phyloP scores from a whole-genome alignment of 2,797 vertebrate species.

The Petrocephalus sullivani region DNA sequence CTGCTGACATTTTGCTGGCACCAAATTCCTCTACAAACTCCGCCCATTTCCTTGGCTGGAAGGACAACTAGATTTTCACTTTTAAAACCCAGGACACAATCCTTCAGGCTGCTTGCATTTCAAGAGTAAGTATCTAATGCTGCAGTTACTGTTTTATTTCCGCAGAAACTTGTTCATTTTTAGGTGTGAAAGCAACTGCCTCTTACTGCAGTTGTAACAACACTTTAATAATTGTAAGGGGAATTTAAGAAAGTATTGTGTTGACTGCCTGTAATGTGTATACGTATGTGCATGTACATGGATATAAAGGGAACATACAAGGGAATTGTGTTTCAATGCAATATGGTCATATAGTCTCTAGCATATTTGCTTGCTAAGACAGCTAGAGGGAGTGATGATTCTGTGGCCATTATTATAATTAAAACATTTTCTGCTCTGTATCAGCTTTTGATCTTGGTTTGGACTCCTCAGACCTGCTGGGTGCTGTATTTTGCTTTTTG shows the following conservation, averaged over 20 bases:
- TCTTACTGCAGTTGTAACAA: neutral
- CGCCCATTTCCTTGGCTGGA: neutral
- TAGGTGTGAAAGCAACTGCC: neutral
- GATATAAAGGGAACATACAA: neutral
- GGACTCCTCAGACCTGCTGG: neutral
- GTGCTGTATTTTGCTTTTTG: neutral
- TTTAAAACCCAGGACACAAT: neutral
- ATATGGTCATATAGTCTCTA: neutral
- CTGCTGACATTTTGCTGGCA: neutral
- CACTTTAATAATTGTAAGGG: neutral
- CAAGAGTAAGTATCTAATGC: neutral
- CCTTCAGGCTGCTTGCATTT: neutral
- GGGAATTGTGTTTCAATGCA: neutral
- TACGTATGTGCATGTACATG: neutral
- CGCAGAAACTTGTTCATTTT: neutral
- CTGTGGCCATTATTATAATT: neutral
- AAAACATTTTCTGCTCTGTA: neutral
- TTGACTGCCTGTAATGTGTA: neutral
- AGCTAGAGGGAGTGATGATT: neutral
- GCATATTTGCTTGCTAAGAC: neutral
- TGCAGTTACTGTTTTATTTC: neutral
- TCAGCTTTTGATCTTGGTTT: neutral
- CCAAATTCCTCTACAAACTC: neutral
- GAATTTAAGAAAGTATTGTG: neutral
- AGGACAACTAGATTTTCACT: constrained; percentile 5